phyloP scores from a whole-genome alignment of 2,797 vertebrate genomes.

The Pteronotus mesoamericanus region DNA sequence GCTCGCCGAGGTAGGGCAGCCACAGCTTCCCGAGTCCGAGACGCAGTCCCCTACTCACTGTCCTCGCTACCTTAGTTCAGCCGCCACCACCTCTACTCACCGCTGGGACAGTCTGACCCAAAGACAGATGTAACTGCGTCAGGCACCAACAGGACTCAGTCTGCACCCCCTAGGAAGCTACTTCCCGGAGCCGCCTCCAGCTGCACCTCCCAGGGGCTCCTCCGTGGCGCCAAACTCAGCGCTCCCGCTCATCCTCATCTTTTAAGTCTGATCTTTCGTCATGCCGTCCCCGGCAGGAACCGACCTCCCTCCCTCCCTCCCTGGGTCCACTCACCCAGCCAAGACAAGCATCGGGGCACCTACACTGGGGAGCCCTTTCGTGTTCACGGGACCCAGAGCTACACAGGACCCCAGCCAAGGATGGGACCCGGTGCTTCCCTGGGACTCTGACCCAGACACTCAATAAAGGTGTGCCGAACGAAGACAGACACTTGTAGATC shows the following conservation, averaged over 20 bases:
- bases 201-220: background rate
- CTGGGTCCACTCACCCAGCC: background rate
- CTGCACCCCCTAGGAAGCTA: background rate
- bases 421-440: background rate
- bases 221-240: background rate
- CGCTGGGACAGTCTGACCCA: too few relatives aligned
- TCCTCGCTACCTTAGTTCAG: background rate
- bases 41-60: too few relatives aligned
- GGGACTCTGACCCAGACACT: background rate
- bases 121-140: background rate
- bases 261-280: background rate
- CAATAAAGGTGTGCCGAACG: background rate
- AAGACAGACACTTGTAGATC: background rate
- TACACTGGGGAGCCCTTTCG: too few relatives aligned
- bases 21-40: background rate
- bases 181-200: too few relatives aligned
- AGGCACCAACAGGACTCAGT: background rate
- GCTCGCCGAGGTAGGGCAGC: too few relatives aligned
- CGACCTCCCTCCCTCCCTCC: background rate
- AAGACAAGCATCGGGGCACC: background rate
- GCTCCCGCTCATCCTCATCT: background rate
- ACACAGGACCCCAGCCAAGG: too few relatives aligned
- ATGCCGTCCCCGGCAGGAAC: background rate
- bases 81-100: background rate
- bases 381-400: background rate